Evolutionary conservation across 2,113 vertebrate genomes (phyloP).

Genomic region (Cinclus mexicanus): DNA sequence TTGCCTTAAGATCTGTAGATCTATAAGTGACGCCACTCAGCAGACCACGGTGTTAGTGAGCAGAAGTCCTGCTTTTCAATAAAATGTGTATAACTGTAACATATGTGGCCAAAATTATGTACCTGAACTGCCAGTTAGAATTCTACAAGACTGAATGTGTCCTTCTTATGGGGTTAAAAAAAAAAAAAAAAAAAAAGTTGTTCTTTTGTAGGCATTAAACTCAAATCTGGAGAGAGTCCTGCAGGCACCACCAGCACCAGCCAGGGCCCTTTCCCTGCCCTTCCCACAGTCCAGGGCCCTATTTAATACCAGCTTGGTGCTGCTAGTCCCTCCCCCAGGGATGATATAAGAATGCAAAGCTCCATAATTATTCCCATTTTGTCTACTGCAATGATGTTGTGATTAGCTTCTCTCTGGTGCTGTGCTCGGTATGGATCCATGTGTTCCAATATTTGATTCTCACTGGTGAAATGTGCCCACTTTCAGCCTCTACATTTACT

Average conservation of each 20-base stretch:
- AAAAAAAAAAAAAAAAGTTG: not conserved
- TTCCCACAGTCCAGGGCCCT: no score
- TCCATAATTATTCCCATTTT: not conserved
- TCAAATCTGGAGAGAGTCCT: not conserved
- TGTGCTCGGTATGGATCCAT: not conserved
- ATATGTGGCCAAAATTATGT: not conserved
- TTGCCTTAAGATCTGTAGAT: not conserved
- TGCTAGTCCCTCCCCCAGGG: not conserved
- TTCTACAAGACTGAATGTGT: not conserved
- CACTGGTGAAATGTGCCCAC: not conserved
- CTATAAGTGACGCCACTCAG: not conserved
- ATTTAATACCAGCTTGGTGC: not conserved
- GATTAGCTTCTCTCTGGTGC: not conserved
- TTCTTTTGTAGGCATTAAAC: not conserved
- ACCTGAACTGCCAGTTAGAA: not conserved
- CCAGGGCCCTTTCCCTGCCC: fast-evolving
- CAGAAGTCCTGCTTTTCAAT: not conserved
- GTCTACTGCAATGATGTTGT: not conserved
- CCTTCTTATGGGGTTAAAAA: not conserved
- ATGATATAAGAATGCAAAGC: not conserved
- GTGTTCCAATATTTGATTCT: not conserved
- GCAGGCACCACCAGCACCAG: not conserved
- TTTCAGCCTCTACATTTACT: not conserved
- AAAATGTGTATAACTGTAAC: not conserved
- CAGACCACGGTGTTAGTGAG: not conserved